Percentiles rank a stretch among this genome's conserved stretches.
These are phyloP conservation scores for Betta splendens DNA, from an alignment of 2,797 vertebrate genomes.

Conservation along the genomic window DNA sequence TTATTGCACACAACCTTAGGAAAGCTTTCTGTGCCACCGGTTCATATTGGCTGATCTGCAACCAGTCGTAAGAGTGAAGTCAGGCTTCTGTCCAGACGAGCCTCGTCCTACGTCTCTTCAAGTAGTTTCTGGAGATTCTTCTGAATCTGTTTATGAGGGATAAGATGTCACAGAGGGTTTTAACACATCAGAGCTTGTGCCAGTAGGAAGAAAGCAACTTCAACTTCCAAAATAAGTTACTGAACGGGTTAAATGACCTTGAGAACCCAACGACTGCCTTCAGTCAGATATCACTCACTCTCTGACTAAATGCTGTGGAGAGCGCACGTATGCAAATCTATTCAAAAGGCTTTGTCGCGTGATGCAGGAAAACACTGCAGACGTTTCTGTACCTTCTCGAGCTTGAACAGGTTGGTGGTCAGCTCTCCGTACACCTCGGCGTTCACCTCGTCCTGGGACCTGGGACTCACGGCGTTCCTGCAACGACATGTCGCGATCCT, in stretches of 20 bases:
- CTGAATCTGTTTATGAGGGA: too few relatives aligned
- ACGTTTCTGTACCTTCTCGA: slow-evolving; percentile 70
- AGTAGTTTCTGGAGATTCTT: slow-evolving; percentile 76
- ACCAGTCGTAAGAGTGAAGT: slow-evolving; percentile 18
- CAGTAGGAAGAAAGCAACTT: too few relatives aligned
- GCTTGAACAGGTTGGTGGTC: slow-evolving; percentile 75
- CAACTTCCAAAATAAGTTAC: too few relatives aligned
- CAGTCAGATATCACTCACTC: neutral
- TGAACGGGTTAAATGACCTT: too few relatives aligned
- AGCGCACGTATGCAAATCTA: slow-evolving; percentile 1
- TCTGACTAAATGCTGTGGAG: neutral
- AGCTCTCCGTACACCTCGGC: slow-evolving; percentile 76
- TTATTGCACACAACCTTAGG: slow-evolving; percentile 67
- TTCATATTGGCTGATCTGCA: slow-evolving; percentile 23
- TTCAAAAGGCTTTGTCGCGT: neutral
- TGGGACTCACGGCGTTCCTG: slow-evolving; percentile 62
- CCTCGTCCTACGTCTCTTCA: slow-evolving; percentile 69
- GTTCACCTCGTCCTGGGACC: slow-evolving; percentile 59
- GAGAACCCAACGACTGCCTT: too few relatives aligned
- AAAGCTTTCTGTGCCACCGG: slow-evolving; percentile 24
- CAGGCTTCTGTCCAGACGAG: slow-evolving; percentile 18
- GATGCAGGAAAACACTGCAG: too few relatives aligned
- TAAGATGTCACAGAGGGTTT: too few relatives aligned
- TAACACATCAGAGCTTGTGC: too few relatives aligned
- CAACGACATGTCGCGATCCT: slow-evolving; percentile 16